Conservation (phyloP, 2,113 vertebrate species). For the Caracal caracal region DNA sequence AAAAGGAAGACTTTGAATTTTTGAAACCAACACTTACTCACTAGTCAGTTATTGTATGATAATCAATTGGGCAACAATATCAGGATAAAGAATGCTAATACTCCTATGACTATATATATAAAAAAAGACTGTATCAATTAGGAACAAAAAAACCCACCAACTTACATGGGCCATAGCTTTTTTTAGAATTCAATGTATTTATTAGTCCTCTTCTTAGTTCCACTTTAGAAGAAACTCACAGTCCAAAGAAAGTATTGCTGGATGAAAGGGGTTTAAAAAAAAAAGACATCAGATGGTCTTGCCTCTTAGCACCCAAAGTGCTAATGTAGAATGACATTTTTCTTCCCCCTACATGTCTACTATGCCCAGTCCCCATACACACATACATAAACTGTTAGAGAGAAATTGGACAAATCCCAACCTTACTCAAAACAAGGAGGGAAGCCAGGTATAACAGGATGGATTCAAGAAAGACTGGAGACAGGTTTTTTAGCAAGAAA, state of each 20-base stretch:
- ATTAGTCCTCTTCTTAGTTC: constrained; percentile 40
- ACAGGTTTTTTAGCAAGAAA: neutral
- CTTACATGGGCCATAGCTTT: constrained; percentile 53
- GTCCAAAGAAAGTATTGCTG: constrained; percentile 36
- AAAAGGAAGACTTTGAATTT: neutral
- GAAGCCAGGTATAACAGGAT: neutral
- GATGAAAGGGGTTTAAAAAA: neutral
- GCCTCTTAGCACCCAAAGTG: neutral
- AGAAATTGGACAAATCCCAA: neutral
- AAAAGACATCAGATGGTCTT: neutral
- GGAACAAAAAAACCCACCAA: constrained; percentile 27
- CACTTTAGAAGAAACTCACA: constrained; percentile 40
- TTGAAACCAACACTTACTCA: neutral
- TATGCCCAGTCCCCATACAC: neutral
- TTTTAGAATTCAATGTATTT: constrained; percentile 1
- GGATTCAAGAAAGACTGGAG: neutral
- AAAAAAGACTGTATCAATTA: neutral
- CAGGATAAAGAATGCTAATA: neutral
- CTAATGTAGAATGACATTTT: neutral
- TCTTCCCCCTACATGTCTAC: neutral
- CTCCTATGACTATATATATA: neutral
- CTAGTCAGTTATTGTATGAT: neutral
- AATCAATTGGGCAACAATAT: neutral
- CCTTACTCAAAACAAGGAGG: neutral
- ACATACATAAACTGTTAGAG: neutral